Percentiles rank a stretch among this genome's conserved stretches.
Conservation (phyloP, 2,888 invertebrate genomes). For the Ditula angustiorana region DNA sequence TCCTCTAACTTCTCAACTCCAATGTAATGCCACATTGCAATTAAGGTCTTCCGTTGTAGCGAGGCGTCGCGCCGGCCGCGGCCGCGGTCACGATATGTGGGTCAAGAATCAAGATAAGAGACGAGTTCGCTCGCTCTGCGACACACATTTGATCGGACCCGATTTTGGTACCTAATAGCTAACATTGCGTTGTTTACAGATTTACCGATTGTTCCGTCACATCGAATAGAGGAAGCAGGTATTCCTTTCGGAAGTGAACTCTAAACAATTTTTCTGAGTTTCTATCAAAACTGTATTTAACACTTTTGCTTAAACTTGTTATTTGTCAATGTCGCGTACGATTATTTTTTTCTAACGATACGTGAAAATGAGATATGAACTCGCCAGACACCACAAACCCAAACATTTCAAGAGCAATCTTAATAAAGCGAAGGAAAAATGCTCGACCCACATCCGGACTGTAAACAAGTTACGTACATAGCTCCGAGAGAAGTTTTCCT, state of each 20-base stretch:
- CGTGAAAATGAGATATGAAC: no score
- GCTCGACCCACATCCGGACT: slow-evolving; percentile 42
- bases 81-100: slow-evolving; percentile 73
- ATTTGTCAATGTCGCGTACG: no score
- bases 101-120: slow-evolving; percentile 80
- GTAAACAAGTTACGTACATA: slow-evolving; percentile 44
- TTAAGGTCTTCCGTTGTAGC: slow-evolving; percentile 66
- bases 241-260: neutral
- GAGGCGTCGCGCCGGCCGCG: slow-evolving; percentile 57
- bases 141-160: slow-evolving; percentile 57
- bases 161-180: neutral
- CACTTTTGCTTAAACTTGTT: no score
- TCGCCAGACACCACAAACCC: neutral
- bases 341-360: no score
- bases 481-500: slow-evolving; percentile 23
- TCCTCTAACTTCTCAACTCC: no score
- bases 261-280: no score
- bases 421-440: slow-evolving; percentile 37
- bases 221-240: neutral
- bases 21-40: slow-evolving; percentile 58
- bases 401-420: slow-evolving; percentile 32
- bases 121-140: slow-evolving; percentile 59
- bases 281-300: no score
- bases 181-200: neutral
- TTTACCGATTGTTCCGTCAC: neutral